Evolutionary conservation across 1,140 invertebrate genomes (phyloP).

Genomic region (Solenopsis invicta): DNA sequence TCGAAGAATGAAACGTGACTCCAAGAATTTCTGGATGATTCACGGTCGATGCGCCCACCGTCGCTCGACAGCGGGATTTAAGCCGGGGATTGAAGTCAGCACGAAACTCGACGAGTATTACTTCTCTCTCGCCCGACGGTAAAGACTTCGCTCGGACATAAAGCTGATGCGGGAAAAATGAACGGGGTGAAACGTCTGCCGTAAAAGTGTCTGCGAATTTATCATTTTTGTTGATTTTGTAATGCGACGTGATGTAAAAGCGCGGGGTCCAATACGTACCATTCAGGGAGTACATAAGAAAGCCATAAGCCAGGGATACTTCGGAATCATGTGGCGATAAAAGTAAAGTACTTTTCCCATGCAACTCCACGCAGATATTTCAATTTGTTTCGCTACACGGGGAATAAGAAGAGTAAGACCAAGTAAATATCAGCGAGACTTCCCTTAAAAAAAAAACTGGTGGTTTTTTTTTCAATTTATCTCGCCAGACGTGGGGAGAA

Average conservation of each 20-base stretch:
- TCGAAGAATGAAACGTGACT: slow-evolving; percentile 21
- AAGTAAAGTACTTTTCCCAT: not conserved
- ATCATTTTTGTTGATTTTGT: slow-evolving; percentile 41
- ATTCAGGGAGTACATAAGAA: not conserved
- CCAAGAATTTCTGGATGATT: slow-evolving; percentile 45
- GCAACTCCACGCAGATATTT: slow-evolving; percentile 3
- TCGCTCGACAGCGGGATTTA: slow-evolving; percentile 30
- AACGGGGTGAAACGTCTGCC: not conserved
- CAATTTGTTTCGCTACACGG: slow-evolving; percentile 6
- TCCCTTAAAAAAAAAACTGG: no score
- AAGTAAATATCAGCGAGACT: no score
- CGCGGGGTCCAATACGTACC: not conserved
- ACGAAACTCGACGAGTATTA: slow-evolving; percentile 21
- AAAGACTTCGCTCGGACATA: slow-evolving; percentile 14
- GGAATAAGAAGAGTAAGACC: no score
- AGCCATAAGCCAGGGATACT: not conserved
- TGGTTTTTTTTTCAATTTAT: no score
- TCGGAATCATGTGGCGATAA: not conserved
- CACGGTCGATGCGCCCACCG: slow-evolving; percentile 29
- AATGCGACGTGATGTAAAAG: slow-evolving; percentile 17
- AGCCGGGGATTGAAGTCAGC: slow-evolving; percentile 45
- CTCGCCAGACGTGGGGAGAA: no score
- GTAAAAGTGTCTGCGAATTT: slow-evolving; percentile 39
- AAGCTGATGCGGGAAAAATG: slow-evolving; percentile 47
- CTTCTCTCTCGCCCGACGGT: not conserved